phyloP scores from a whole-genome alignment of 2,888 invertebrate species.

The Caenorhabditis sinica region DNA sequence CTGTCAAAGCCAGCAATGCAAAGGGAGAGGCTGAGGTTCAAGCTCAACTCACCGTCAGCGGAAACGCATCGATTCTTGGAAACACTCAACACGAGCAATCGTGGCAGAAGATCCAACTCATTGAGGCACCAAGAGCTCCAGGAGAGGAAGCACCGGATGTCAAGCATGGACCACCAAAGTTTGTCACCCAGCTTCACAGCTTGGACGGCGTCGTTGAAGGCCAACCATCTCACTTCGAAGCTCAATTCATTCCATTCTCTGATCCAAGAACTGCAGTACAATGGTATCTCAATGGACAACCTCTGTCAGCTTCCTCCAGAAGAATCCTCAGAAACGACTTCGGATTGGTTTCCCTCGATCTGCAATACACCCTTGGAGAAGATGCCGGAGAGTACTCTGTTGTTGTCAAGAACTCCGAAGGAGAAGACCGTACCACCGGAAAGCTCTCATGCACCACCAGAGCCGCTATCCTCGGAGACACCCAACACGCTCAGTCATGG shows the following conservation, averaged over 20 bases:
- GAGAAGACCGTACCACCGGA: slow-evolving; percentile 89
- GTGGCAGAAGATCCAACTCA: slow-evolving; percentile 92
- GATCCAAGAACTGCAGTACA: slow-evolving; percentile 78
- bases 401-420: slow-evolving; percentile 91
- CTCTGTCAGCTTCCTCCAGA: slow-evolving; percentile 87
- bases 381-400: slow-evolving; percentile 84
- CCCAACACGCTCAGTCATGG: slow-evolving; percentile 94
- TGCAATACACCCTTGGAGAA: slow-evolving; percentile 91
- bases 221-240: slow-evolving; percentile 94
- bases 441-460: slow-evolving; percentile 78
- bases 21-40: slow-evolving; percentile 78
- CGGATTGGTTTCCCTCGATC: slow-evolving; percentile 94
- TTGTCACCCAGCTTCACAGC: slow-evolving; percentile 85
- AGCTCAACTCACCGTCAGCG: slow-evolving; percentile 78
- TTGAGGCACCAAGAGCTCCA: slow-evolving; percentile 86
- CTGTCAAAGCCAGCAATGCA: slow-evolving; percentile 79
- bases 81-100: slow-evolving; percentile 96
- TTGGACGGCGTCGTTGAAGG: slow-evolving; percentile 87
- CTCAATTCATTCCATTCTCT: slow-evolving; percentile 87
- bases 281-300: slow-evolving; percentile 90
- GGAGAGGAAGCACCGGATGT: slow-evolving; percentile 85
- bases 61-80: slow-evolving; percentile 86
- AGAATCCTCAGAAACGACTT: slow-evolving; percentile 89
- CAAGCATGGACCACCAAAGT: slow-evolving; percentile 89
- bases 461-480: slow-evolving; percentile 88